Base-by-base conservation (phyloP, 1,140 invertebrate species). In the Bombus cullumanus region DNA sequence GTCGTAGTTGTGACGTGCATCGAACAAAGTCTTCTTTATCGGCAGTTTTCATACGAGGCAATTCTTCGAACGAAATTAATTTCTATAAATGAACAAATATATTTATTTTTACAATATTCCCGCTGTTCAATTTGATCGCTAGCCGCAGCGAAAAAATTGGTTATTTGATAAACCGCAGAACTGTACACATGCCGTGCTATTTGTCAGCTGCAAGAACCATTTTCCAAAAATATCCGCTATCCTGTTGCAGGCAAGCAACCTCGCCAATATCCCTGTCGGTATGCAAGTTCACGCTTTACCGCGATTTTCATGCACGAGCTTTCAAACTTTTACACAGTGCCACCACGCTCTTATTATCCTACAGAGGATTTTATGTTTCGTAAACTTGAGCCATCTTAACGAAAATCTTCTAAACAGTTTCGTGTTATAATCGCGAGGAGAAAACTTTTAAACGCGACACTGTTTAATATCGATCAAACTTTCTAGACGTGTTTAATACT, bases 381-480 rank as follows among this genome's bases (percentile, higher is more conserved):
- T 1, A 39, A 76, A 76, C 74, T 47, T 28, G 2, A 9, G 22
- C 0, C 13, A 79, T 43, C 39, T 79, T 4, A 34, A 64, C 34
- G 73, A 75, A 75, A 57, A 57, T 57, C 25, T 18, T 9, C 28
- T 12, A 10, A 53, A 53, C 73, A 53, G 43, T 57, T 34, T 25
- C 18, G 34, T 22, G 31, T 2, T 8, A 39, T 25, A 31, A 39
- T 64, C 3, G 37, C 12, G 28, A n/a, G 3, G 3, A 4, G 12
- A 8, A 57, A 69, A 71, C 43, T 71, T 72, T 64, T 15, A 5
- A 47, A 28, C 31, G 5, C 18, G 12, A n/a, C 2, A 25, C 3
- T 5, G 9, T 73, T 62, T 81, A 73, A 39, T 47, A 74, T 74
- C 37, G 37, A 82, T 64, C 80, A n/a, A 82, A 82, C 80, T 72